Evolutionary conservation across 2,888 invertebrate species (phyloP), one percentile per base, ranked within the genome.

Genomic region (Thysanoteuthis rhombus): DNA sequence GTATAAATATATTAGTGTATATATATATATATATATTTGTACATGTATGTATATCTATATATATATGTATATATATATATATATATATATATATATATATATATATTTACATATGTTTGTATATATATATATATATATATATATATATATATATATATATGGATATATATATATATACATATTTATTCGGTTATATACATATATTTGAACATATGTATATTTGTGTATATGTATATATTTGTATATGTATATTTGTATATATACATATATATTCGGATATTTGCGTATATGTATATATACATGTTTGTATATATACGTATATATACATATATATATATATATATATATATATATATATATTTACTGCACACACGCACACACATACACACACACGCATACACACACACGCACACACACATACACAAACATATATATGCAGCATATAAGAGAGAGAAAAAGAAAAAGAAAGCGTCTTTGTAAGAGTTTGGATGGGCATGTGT

Each of bases 131-230:
- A 38, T 28, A 90, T 90, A 36, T 38, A n/a, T 6, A 90, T 90
- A 10, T 90, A 38, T 38, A 10, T 38, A 36, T 38, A 38, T 38
- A 38, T 38, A 90, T 38, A 38, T 90, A 90, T 38, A 90, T 90
- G 38, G 38, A 90, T 90, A 90, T 36, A 90, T 38, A 90, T 90
- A 90, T 90, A 90, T 38, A 90, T 38, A 90, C 28, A 90, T 90
- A 90, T 90, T 38, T 90, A 90, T 38, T 39, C 40, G 39, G 1
- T 39, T 38, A 90, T 10, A 38, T 38, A 90, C 16, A 90, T 38
- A 90, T 10, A 90, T 10, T 39, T 38, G 12, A 2, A 38, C 16
- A 90, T 38, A 38, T 10, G 39, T 38, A 90, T 90, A 90, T 90
- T n/a, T 90, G n/a, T 90, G 16, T 90, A 39, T 90, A 90, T 90